Percentiles rank a stretch among this genome's conserved stretches.
Conservation (phyloP, 2,113 vertebrate species). For the Aphelocoma coerulescens region DNA sequence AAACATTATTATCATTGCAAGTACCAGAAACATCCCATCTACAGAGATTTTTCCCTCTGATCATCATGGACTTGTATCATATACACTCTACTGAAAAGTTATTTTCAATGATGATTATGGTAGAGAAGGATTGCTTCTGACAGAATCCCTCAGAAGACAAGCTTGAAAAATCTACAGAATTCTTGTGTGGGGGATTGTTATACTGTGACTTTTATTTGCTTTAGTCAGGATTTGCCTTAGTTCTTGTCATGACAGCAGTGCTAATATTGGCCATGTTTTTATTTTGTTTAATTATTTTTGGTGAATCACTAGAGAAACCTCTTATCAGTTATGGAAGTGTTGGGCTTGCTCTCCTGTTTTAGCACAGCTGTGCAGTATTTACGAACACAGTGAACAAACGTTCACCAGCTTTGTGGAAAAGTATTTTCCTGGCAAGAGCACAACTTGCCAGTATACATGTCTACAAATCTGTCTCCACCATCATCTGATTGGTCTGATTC, state of each 20-base stretch:
- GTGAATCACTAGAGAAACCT: slow-evolving; percentile 7
- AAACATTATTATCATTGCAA: background rate
- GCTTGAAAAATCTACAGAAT: background rate
- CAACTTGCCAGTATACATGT: background rate
- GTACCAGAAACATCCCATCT: background rate
- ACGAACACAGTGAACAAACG: background rate
- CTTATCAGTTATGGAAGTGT: slow-evolving; percentile 22
- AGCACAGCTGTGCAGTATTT: background rate
- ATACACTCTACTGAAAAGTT: background rate
- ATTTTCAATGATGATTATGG: background rate
- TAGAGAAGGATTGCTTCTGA: background rate
- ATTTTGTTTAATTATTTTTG: slow-evolving; percentile 40
- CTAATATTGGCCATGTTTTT: slow-evolving; percentile 28
- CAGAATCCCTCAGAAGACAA: background rate
- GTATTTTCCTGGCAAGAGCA: background rate
- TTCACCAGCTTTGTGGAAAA: background rate
- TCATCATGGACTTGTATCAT: background rate
- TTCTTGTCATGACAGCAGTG: background rate
- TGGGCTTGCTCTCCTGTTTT: background rate
- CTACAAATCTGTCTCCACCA: background rate
- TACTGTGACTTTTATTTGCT: background rate
- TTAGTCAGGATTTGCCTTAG: background rate
- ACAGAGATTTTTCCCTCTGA: background rate
- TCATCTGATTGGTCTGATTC: background rate
- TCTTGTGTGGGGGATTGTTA: background rate